phyloP scores from a whole-genome alignment of 2,797 vertebrate genomes.

The Pyrocephalus nanus region DNA sequence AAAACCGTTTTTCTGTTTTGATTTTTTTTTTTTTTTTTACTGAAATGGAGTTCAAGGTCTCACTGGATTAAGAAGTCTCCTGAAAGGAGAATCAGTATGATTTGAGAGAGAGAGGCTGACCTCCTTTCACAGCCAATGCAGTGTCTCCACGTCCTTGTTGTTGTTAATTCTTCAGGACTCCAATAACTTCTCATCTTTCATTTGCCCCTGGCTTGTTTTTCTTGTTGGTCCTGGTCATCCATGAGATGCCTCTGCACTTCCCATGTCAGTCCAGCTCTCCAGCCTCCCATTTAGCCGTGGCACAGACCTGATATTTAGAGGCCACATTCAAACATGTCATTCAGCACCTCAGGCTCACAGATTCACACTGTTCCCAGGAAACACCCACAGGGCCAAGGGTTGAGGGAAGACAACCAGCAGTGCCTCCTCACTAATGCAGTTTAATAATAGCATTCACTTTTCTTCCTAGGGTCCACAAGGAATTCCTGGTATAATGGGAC shows the following conservation, averaged over 20 bases:
- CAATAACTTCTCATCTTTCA: neutral
- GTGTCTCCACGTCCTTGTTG: neutral
- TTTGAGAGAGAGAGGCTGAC: neutral
- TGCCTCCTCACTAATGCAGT: neutral
- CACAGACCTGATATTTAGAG: neutral
- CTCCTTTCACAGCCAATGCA: neutral
- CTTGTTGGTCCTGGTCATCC: neutral
- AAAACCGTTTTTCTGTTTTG: neutral
- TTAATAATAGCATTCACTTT: neutral
- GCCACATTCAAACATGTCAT: neutral
- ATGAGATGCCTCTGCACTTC: neutral
- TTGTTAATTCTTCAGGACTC: neutral
- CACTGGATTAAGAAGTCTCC: neutral
- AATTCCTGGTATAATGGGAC: constrained; percentile 88
- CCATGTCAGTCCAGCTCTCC: neutral
- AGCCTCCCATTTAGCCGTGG: neutral
- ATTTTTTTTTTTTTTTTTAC: neutral
- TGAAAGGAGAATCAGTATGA: neutral
- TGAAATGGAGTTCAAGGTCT: neutral
- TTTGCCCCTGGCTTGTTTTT: neutral
- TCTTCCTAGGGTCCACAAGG: constrained; percentile 87
- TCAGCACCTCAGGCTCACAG: neutral
- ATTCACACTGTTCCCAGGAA: neutral
- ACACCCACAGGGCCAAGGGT: neutral
- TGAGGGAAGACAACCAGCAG: neutral